Evolutionary conservation across 2,888 invertebrate species (phyloP), one percentile per base, ranked within the genome.

Genomic region (Laothoe populi): DNA sequence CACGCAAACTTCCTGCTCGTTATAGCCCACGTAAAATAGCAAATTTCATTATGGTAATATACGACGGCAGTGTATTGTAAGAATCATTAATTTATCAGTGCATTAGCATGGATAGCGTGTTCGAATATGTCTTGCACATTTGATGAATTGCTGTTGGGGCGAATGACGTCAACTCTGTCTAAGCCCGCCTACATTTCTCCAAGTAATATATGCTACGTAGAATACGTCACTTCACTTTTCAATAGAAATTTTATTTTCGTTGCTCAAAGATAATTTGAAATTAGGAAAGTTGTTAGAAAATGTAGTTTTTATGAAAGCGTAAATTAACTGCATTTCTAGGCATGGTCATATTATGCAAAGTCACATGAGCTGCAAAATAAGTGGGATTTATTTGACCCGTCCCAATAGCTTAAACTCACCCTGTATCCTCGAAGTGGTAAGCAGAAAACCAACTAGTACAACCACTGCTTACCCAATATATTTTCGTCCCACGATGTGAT

Each of bases 51-150:
- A 73, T 68, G 70, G 69, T 77, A 77, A 74, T 76, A 80, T 75
- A 76, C 71, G 63, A 72, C 70, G 73, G 69, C 68, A 70, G 70
- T 79, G 76, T 81, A 82, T 79, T 78, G 75, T 82, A 78, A 72
- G 77, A 78, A 79, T 80, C 86, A 83, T 86, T 84, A 86, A 84
- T 85, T 81, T 78, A 78, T 80, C 66, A 70, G 75, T 83, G 83
- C 83, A 83, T 86, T 82, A 82, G 80, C 73, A 10, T 49, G 49
- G 68, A 66, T 70, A 70, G 70, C 73, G 74, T 83, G 85, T 84
- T 84, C 81, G 84, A 86, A 83, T 73, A 76, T 71, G 65, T 70
- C 72, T 63, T 74, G 76, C 72, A 74, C 70, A 73, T 81, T 82
- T 85, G 84, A 86, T 83, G 80, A 83, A 84, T 84, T 72, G 69